phyloP scores from a whole-genome alignment of 1,140 invertebrate genomes.

The Phocides pigmalion region DNA sequence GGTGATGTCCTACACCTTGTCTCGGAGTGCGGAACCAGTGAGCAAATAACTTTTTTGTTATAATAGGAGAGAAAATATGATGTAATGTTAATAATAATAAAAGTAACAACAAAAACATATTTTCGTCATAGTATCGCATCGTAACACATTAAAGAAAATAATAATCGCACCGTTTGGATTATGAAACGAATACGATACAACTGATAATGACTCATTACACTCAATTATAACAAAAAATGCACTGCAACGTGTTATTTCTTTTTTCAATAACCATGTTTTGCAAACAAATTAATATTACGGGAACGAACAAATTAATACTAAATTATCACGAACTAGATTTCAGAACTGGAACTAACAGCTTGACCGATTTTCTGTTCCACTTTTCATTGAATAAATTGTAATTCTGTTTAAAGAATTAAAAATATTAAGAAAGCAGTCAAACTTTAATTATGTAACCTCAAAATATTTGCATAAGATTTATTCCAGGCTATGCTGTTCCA shows the following conservation, averaged over 20 bases:
- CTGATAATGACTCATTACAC: not conserved
- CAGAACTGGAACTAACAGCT: conserved; percentile 22
- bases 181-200: not conserved
- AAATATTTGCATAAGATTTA: too few relatives aligned
- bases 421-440: too few relatives aligned
- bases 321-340: conserved; percentile 18
- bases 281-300: conserved; percentile 16
- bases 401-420: not conserved
- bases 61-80: too few relatives aligned
- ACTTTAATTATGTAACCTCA: too few relatives aligned
- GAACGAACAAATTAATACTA: conserved; percentile 21
- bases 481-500: too few relatives aligned
- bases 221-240: not conserved
- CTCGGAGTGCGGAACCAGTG: too few relatives aligned
- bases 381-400: conserved; percentile 1
- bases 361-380: conserved; percentile 13
- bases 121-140: too few relatives aligned
- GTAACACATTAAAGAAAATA: too few relatives aligned
- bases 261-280: conserved; percentile 18
- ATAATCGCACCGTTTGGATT: not conserved
- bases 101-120: too few relatives aligned
- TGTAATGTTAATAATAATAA: too few relatives aligned
- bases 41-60: too few relatives aligned
- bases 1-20: too few relatives aligned
- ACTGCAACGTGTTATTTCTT: not conserved